Percentiles rank a stretch among this genome's conserved stretches.
These are phyloP conservation scores for Ethmia dodecea DNA, from an alignment of 2,888 invertebrate species.

Conservation along the genomic window DNA sequence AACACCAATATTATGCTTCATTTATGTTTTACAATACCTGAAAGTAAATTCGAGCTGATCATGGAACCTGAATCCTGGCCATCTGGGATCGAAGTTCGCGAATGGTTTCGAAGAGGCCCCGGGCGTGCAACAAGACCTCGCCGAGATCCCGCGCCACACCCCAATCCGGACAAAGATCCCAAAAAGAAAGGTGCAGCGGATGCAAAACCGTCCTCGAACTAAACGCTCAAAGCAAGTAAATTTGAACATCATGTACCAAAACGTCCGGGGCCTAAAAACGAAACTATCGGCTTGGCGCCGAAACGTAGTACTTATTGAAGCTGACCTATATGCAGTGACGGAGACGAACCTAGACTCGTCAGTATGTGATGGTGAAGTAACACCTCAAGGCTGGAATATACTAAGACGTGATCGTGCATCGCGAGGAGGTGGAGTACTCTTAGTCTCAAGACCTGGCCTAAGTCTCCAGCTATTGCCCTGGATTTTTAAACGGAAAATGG, in stretches of 20 bases:
- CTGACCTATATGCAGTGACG: slow-evolving; percentile 9
- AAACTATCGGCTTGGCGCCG: slow-evolving; percentile 11
- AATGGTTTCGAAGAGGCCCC: slow-evolving; percentile 9
- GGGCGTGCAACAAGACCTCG: slow-evolving; percentile 1
- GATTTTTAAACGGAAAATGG: slow-evolving; percentile 13
- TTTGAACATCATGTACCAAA: slow-evolving; percentile 9
- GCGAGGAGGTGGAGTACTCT: slow-evolving; percentile 11
- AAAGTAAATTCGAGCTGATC: slow-evolving; percentile 1
- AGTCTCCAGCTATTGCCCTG: slow-evolving; percentile 2
- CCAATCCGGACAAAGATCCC: not conserved
- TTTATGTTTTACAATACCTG: slow-evolving; percentile 1
- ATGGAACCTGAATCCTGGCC: slow-evolving; percentile 7
- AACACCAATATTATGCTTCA: slow-evolving; percentile 1
- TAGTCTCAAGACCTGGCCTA: slow-evolving; percentile 10
- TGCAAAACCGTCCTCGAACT: not conserved
- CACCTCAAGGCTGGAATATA: slow-evolving; percentile 8
- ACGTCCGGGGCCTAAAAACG: slow-evolving; percentile 14
- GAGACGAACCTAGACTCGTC: slow-evolving; percentile 11
- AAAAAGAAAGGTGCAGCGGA: not conserved
- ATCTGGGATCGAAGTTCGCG: slow-evolving; percentile 1
- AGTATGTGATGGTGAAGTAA: slow-evolving; percentile 10
- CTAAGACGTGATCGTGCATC: slow-evolving; percentile 13
- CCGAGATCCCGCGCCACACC: too few relatives aligned
- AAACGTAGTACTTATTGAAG: slow-evolving; percentile 2
- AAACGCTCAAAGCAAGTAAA: not conserved